phyloP scores from a whole-genome alignment of 2,113 vertebrate genomes.

The Percina caprodes region DNA sequence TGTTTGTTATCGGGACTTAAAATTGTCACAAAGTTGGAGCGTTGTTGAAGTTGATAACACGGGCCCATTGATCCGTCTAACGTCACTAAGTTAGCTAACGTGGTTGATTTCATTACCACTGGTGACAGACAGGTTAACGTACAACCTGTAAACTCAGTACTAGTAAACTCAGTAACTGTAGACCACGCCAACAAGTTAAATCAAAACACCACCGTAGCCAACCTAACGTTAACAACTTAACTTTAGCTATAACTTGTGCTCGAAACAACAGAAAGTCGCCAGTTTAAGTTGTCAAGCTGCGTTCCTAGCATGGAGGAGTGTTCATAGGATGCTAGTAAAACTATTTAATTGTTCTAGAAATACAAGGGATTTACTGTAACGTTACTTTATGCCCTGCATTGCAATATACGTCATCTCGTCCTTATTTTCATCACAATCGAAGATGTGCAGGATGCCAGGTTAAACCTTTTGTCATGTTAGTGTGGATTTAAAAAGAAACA shows the following conservation, averaged over 20 bases:
- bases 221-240: too few relatives aligned
- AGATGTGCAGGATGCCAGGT: neutral
- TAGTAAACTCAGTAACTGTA: neutral
- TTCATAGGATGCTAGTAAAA: neutral
- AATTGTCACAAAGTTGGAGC: neutral
- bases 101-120: neutral
- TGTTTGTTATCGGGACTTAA: neutral
- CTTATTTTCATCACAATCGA: neutral
- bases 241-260: too few relatives aligned
- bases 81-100: neutral
- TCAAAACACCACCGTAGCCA: neutral
- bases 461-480: neutral
- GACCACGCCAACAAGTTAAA: neutral
- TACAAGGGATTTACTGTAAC: neutral
- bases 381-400: neutral
- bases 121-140: neutral
- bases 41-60: neutral
- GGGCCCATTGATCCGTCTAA: constrained; percentile 2
- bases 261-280: neutral
- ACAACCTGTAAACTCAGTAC: neutral
- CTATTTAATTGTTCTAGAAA: too few relatives aligned
- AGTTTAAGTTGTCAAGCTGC: neutral
- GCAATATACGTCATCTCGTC: neutral
- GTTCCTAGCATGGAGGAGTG: neutral
- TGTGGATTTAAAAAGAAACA: neutral